phyloP scores from a whole-genome alignment of 2,113 vertebrate genomes.

The Sander vitreus region DNA sequence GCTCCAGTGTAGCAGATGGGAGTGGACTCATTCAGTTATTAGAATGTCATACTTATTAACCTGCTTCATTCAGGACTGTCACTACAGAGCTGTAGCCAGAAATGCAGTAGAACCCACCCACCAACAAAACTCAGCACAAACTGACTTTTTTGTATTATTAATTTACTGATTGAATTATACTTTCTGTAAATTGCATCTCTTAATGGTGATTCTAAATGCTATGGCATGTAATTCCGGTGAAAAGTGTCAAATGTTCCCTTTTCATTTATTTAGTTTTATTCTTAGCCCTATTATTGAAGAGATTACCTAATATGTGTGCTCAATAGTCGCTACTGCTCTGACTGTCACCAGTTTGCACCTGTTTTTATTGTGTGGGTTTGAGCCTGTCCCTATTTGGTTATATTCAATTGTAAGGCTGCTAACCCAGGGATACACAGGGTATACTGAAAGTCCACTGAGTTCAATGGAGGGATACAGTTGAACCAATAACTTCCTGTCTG shows the following conservation, averaged over 20 bases:
- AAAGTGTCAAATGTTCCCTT: no score
- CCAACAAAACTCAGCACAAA: neutral
- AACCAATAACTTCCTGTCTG: neutral
- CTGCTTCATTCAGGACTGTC: neutral
- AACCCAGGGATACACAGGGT: neutral
- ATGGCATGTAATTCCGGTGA: no score
- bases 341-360: neutral
- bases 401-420: neutral
- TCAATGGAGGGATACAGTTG: no score
- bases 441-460: neutral
- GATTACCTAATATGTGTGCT: neutral
- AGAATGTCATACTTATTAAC: neutral
- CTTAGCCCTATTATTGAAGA: neutral
- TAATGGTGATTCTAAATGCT: neutral
- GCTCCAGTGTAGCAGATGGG: no score
- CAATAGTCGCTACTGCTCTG: neutral
- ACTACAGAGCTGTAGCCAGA: neutral
- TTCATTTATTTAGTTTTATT: no score
- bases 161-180: neutral
- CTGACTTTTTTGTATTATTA: neutral
- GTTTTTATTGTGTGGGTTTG: neutral
- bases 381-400: neutral
- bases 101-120: neutral
- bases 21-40: neutral
- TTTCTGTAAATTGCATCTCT: neutral